A percentile compares a stretch with the other conserved stretches of the same genome.
phyloP scores from a whole-genome alignment of 2,888 invertebrate genomes.

The Anagyrus pseudococci region DNA sequence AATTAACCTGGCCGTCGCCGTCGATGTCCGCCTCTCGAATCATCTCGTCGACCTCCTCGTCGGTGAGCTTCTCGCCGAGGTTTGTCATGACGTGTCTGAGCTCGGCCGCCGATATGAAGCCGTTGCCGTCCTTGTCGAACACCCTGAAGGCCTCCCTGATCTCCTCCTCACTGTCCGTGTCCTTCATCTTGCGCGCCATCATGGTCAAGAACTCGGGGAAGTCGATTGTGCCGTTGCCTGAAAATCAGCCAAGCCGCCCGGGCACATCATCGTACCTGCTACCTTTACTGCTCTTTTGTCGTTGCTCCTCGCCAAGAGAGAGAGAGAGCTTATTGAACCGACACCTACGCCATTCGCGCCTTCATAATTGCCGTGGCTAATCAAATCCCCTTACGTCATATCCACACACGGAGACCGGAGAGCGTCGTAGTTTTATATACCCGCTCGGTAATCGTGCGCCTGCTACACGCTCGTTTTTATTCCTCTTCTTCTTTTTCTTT shows the following conservation, averaged over 20 bases:
- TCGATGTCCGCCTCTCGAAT: conserved; percentile 99
- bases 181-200: conserved; percentile 99
- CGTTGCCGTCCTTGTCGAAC: conserved; percentile 99
- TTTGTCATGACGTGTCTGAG: conserved; percentile 99
- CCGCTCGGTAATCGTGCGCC: too few relatives aligned
- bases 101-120: conserved; percentile 98
- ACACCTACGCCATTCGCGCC: too few relatives aligned
- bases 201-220: conserved; percentile 99
- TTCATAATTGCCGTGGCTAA: too few relatives aligned
- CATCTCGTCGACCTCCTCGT: conserved; percentile 99
- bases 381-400: too few relatives aligned
- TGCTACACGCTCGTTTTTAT: too few relatives aligned
- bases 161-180: conserved; percentile 99
- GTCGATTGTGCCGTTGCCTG: conserved; percentile 99
- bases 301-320: too few relatives aligned
- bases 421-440: too few relatives aligned
- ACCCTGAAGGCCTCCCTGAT: conserved; percentile 99
- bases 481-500: too few relatives aligned
- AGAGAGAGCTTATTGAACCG: too few relatives aligned
- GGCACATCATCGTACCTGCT: background rate
- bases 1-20: conserved; percentile 98
- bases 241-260: conserved; percentile 37
- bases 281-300: too few relatives aligned
- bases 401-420: too few relatives aligned
- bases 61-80: conserved; percentile 98